Base-by-base conservation (phyloP, 1,140 invertebrate species). In the Trichonephila inaurata region DNA sequence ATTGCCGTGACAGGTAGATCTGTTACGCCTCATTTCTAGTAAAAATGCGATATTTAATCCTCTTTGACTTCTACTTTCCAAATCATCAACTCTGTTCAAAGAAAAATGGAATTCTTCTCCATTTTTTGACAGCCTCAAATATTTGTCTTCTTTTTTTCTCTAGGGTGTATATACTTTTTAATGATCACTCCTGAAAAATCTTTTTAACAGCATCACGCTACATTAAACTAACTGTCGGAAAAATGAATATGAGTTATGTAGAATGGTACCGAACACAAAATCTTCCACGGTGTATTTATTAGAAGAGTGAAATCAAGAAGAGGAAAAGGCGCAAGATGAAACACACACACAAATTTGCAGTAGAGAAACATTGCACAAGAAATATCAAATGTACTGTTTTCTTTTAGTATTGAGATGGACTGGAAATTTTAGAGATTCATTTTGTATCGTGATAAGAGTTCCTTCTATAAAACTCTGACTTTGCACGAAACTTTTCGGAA, bases 21-120 rank as follows among this genome's bases (percentile, higher is more conserved):
- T 85, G 82, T 85, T 85, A 51, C 82, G 21, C 44, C 44, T 60
- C 82, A 60, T 60, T 85, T 85, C 82, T 85, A 60, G 58, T 85
- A 85, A 85, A 85, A 85, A 85, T 85, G 58, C 14, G 44, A 85
- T 58, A 85, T 51, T 85, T 85, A 85, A 85, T 85, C 82, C 82
- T 85, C 44, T 60, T 60, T 58, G 82, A 85, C 82, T 85, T n/a
- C n/a, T 60, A 16, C 28, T 85, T 85, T 85, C 82, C 82, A 85
- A 85, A 85, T 60, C 82, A 85, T 85, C 82, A 60, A 85, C 58
- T 85, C 21, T 21, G 19, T n/a, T 58, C 58, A n/a, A 18, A 10
- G 28, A n/a, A 58, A 85, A 60, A 85, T 58, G 44, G 44, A 58
- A 58, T 60, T 85, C 58, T 16, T 85, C 51, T 33, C 81, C 21